Base-by-base conservation (phyloP, 2,888 invertebrate species). In the Scaptomyza tumidula region DNA sequence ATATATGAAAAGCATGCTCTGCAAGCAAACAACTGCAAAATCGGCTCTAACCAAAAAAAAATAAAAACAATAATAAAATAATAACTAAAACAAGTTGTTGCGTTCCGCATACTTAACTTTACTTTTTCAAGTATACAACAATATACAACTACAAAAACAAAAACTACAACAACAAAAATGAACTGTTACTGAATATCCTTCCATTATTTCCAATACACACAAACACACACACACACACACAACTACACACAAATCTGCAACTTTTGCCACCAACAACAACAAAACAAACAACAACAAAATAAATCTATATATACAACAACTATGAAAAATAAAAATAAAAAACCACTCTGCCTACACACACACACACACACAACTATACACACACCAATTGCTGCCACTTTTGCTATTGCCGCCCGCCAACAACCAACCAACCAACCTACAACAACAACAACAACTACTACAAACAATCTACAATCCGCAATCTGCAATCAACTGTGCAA, bases 111-210 rank as follows among this genome's bases (percentile, higher is more conserved):
- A 75, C 70, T 87, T 87, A 86, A 74, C 82, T 85, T 82, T 70
- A 80, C 58, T 71, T 85, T 78, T 71, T 87, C 61, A 82, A 70
- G 82, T 83, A 77, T 67, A 86, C 85, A 84, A 77, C 69, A 48
- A 78, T 11, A 33, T 14, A 35, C 49, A 35, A 49, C 58, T 60
- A 63, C 41, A 53, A 58, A 33, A 59, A 69, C 65, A 62, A 39
- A 14, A 14, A 61, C 61, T 64, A 35, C 24, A 24, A 24, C 3
- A 5, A 74, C 58, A 29, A 75, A 80, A 73, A 84, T 89, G 85
- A 89, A 84, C 78, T 80, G 78, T 83, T 89, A 90, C 78, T 90
- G 80, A 90, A 88, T 90, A 88, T 90, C 90, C 90, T 88, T 88
- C 88, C 90, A 89, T 88, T 88, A 84, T 88, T 88, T 88, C 88